Base-by-base conservation (phyloP, 2,797 vertebrate species). In the Perodicticus potto region DNA sequence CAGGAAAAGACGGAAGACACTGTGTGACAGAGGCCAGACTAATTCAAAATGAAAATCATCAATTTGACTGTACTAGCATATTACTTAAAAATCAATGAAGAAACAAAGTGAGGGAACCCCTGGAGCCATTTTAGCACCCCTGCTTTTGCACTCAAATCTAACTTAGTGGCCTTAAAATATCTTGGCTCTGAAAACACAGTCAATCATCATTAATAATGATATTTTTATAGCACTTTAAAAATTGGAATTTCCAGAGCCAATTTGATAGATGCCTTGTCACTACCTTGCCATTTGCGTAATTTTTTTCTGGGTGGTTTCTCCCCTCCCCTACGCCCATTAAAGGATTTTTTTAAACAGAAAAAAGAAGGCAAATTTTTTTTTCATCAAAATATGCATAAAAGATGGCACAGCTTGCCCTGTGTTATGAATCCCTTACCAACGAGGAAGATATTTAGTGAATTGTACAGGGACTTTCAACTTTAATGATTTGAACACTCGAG, bases 161-260 rank as follows among this genome's bases (percentile, higher is more conserved):
- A 92, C 73, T 95, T 37, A 97, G 96, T 89, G 97, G 85, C 67
- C 96, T 90, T 80, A 96, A 97, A 96, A 77, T 87, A 94, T 77
- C 80, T 89, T 93, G 91, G 83, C 92, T 95, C 93, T 82, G 84
- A 87, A 96, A 94, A 70, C 70, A 17, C 91, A 97, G 94, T 86
- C 94, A 96, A 95, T 96, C 96, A 96, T 88, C 65, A 97, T 93
- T 93, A 96, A 96, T 93, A 95, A 80, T 53, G 57, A 91, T 97
- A 98, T 97, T 97, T 97, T 95, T 95, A 82, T 89, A 89, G 92
- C 76, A 74, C 94, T 96, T 91, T 76, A 96, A 95, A 98, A 96
- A 97, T 94, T 32, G 0, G 87, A 96, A 74, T 97, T 96, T 97
- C 87, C 89, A 93, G 94, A 97, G 77, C 69, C 81, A 65, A 69